These are phyloP conservation scores for human DNA, from an alignment of 2,113 vertebrate species.

Conservation along the genomic window DNA sequence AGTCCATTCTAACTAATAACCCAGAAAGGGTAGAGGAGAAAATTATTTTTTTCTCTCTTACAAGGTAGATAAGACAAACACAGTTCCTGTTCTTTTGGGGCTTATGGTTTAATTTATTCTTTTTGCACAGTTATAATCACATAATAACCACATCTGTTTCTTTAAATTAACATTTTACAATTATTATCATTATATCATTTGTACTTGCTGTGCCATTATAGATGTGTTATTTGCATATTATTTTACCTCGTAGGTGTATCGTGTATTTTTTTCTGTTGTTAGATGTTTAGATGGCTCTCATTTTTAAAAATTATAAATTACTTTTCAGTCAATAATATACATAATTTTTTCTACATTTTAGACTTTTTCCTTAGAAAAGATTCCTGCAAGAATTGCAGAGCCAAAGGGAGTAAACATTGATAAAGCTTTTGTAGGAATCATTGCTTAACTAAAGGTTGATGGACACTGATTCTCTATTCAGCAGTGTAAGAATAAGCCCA, in stretches of 20 bases:
- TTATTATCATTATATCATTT: neutral
- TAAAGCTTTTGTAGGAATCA: neutral
- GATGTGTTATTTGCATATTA: neutral
- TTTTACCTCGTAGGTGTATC: neutral
- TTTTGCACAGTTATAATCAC: neutral
- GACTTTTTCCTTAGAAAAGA: constrained; percentile 1
- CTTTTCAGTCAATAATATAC: neutral
- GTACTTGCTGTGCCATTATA: neutral
- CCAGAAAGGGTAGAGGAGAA: neutral
- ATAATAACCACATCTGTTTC: neutral
- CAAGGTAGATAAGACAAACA: neutral
- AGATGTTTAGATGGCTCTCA: neutral
- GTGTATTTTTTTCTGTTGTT: neutral
- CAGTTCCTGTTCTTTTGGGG: neutral
- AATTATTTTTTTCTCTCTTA: neutral
- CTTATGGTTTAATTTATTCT: constrained; percentile 18
- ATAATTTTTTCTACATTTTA: neutral
- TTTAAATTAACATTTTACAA: constrained; percentile 8
- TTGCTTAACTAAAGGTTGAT: neutral
- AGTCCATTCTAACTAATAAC: neutral
- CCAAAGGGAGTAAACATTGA: neutral
- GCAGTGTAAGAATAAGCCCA: constrained; percentile 1
- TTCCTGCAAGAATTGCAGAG: neutral
- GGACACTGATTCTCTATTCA: neutral
- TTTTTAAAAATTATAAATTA: constrained; percentile 2